Evolutionary conservation across 2,888 invertebrate species (phyloP).

Genomic region (Stenodema calcarata): DNA sequence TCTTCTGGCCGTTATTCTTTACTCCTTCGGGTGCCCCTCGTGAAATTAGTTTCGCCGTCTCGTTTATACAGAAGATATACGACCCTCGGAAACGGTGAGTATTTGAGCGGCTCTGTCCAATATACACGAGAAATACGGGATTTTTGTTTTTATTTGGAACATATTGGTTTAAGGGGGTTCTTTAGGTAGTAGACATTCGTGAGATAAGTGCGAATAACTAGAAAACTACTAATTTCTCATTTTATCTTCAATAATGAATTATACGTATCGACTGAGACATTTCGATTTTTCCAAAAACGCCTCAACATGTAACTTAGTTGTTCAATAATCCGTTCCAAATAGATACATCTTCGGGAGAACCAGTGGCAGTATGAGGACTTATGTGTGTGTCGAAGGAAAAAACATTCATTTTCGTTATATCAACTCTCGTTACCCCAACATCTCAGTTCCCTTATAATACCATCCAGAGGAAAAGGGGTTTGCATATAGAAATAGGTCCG

Average conservation of each 20-base stretch:
- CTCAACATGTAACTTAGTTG: too few relatives aligned
- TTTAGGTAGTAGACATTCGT: too few relatives aligned
- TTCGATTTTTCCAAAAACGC: too few relatives aligned
- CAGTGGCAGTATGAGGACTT: neutral
- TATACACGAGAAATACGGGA: neutral
- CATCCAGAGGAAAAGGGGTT: neutral
- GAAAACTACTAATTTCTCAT: too few relatives aligned
- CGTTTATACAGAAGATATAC: too few relatives aligned
- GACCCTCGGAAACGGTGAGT: neutral
- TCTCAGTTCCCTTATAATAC: neutral
- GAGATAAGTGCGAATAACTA: too few relatives aligned
- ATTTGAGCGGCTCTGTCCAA: neutral
- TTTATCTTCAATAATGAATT: too few relatives aligned
- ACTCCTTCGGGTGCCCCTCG: neutral
- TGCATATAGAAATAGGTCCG: neutral
- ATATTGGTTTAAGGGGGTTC: too few relatives aligned
- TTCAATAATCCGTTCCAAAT: too few relatives aligned
- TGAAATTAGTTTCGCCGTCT: neutral
- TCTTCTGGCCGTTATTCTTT: neutral
- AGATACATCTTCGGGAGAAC: too few relatives aligned
- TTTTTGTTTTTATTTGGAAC: too few relatives aligned
- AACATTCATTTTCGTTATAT: neutral
- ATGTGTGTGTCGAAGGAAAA: neutral
- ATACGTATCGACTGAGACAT: too few relatives aligned
- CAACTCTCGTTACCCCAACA: neutral